These are phyloP conservation scores for Ranitomeya variabilis DNA, from an alignment of 2,113 vertebrate species.

Conservation along the genomic window DNA sequence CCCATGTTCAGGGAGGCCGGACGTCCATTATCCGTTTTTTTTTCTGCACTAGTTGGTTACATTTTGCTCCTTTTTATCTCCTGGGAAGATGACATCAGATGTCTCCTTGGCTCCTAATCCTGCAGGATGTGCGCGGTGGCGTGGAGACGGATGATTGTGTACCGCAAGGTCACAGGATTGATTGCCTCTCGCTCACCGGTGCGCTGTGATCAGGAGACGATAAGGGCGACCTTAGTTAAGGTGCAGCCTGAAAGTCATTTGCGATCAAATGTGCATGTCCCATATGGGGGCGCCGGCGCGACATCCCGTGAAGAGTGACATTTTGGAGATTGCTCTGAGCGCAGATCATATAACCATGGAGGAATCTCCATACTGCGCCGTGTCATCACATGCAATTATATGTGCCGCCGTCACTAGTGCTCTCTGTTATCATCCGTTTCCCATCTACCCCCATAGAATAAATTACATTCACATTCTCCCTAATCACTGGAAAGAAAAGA, in stretches of 20 bases:
- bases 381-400: no score
- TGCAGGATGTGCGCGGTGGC: slow-evolving; percentile 21
- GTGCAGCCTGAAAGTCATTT: slow-evolving; percentile 45
- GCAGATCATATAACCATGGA: no score
- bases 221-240: slow-evolving; percentile 48
- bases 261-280: slow-evolving; percentile 21
- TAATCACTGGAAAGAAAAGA: no score
- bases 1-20: background rate
- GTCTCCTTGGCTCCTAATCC: background rate
- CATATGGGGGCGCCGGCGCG: background rate
- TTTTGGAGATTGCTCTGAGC: no score
- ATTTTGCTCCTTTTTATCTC: background rate
- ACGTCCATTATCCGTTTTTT: background rate
- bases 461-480: no score
- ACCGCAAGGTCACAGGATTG: slow-evolving; percentile 49
- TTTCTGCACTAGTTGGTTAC: background rate
- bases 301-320: background rate
- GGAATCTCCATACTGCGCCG: no score
- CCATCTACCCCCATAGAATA: background rate
- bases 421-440: background rate
- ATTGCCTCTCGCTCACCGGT: slow-evolving; percentile 39
- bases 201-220: slow-evolving; percentile 3
- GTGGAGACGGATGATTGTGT: slow-evolving; percentile 9
- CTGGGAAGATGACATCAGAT: slow-evolving; percentile 14
- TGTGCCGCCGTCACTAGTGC: background rate